Percentiles rank a stretch among this genome's conserved stretches.
These are phyloP conservation scores for Equus quagga DNA, from an alignment of 2,113 vertebrate genomes.

Conservation along the genomic window DNA sequence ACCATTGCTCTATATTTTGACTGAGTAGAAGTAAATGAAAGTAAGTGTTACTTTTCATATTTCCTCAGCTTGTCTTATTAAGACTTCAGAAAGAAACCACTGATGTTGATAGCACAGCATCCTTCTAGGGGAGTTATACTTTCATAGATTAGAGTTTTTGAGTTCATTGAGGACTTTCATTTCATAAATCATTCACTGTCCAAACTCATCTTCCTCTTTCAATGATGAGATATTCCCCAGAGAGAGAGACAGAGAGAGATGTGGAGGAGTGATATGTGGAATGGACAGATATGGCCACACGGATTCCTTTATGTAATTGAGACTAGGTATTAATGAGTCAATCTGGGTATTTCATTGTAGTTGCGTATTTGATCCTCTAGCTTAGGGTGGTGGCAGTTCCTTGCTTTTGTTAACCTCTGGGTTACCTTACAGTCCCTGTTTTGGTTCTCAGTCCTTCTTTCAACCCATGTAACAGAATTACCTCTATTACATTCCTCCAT, in stretches of 20 bases:
- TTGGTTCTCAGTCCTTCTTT: not conserved
- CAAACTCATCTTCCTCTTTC: not conserved
- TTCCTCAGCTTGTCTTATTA: slow-evolving; percentile 29
- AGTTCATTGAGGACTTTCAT: not conserved
- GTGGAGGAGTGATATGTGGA: not conserved
- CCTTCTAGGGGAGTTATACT: not conserved
- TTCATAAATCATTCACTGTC: not conserved
- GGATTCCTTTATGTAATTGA: not conserved
- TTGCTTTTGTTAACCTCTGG: slow-evolving; percentile 14
- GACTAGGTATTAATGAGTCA: not conserved
- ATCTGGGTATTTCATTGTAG: not conserved
- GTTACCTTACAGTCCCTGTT: not conserved
- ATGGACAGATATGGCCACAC: not conserved
- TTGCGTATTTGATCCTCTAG: not conserved
- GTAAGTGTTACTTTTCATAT: not conserved
- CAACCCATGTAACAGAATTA: not conserved
- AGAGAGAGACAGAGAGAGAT: not conserved
- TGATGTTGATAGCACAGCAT: not conserved
- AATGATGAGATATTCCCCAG: not conserved
- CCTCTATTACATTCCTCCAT: not conserved
- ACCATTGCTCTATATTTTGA: not conserved
- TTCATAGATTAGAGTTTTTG: not conserved
- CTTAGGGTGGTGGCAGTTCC: not conserved
- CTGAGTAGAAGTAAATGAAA: slow-evolving; percentile 13
- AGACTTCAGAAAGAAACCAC: not conserved